phyloP scores from a whole-genome alignment of 2,113 vertebrate genomes.

The Thymallus thymallus region DNA sequence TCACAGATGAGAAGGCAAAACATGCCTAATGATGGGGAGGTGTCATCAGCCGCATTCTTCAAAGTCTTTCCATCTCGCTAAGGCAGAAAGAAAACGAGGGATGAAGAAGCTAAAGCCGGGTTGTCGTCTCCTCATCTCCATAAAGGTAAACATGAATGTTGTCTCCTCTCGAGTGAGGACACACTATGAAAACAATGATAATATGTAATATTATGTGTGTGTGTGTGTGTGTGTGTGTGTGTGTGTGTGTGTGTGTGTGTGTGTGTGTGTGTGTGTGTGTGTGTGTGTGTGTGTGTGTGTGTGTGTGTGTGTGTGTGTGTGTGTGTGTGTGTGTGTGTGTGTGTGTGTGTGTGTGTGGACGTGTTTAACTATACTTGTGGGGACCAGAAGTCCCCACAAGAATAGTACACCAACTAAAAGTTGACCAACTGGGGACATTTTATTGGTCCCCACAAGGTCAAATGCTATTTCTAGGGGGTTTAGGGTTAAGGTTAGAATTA shows the following conservation, averaged over 20 bases:
- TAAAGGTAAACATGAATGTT: conserved; percentile 41
- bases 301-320: background rate
- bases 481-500: no score
- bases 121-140: conserved; percentile 34
- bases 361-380: no score
- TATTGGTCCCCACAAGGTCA: no score
- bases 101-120: conserved; percentile 27
- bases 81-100: conserved; percentile 34
- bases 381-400: no score
- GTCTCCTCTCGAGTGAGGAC: conserved; percentile 20
- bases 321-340: background rate
- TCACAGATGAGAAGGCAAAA: conserved; percentile 23
- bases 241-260: background rate
- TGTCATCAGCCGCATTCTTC: conserved; percentile 32
- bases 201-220: background rate
- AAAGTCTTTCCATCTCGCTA: conserved; percentile 25
- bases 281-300: background rate
- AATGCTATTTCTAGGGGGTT: no score
- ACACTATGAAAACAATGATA: background rate
- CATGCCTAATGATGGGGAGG: conserved; percentile 36
- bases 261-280: background rate
- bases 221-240: conserved; percentile 5
- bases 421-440: no score
- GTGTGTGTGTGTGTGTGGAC: conserved; percentile 1
- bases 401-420: no score